Conservation (phyloP, 2,113 vertebrate genomes). For the Bubo blakistoni region DNA sequence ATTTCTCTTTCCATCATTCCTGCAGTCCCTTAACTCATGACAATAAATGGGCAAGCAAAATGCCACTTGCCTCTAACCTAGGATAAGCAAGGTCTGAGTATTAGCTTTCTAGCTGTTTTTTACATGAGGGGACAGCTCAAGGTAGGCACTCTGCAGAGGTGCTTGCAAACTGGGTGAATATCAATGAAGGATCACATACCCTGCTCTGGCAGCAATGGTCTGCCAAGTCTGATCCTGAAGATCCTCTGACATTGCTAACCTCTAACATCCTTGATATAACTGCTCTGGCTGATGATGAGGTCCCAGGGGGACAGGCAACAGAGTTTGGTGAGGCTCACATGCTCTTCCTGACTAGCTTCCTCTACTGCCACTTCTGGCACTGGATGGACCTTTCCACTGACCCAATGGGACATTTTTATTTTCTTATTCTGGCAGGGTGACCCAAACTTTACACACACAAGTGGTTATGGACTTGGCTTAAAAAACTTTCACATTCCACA, state of each 20-base stretch:
- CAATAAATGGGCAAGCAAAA: not conserved
- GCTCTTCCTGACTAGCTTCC: not conserved
- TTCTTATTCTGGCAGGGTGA: not conserved
- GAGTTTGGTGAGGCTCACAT: not conserved
- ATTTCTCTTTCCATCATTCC: not conserved
- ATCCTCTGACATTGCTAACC: not conserved
- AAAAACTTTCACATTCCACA: not conserved
- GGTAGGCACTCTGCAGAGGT: not conserved
- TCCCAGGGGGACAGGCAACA: rapidly evolving
- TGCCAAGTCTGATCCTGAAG: not conserved
- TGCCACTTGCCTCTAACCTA: not conserved
- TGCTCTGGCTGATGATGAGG: not conserved
- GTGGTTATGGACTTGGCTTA: not conserved
- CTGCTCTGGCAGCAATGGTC: not conserved
- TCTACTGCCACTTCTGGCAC: not conserved
- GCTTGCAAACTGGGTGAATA: not conserved
- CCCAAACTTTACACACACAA: not conserved
- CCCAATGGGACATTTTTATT: not conserved
- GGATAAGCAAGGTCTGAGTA: not conserved
- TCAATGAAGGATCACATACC: not conserved
- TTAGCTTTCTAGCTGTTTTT: not conserved
- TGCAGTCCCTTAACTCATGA: not conserved
- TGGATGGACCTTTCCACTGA: not conserved
- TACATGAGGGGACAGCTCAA: not conserved
- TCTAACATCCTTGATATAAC: not conserved